A percentile compares a stretch with the other conserved stretches of the same genome.
phyloP scores from a whole-genome alignment of 2,888 invertebrate species.

The Athrips mouffetella region DNA sequence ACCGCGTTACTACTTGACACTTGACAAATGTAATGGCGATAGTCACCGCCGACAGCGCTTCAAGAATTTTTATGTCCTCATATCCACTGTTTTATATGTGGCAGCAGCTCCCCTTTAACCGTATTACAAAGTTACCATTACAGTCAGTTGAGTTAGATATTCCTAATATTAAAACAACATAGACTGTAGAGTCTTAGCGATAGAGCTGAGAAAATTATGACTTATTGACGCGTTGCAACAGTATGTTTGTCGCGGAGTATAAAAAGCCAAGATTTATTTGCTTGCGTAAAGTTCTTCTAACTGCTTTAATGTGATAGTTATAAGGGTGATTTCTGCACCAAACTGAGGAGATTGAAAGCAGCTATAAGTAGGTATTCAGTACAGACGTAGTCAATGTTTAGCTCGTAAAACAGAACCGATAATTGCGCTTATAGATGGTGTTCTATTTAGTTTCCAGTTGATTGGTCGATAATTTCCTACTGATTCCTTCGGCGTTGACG shows the following conservation, averaged over 20 bases:
- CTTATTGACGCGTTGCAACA: background rate
- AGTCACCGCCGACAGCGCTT: constrained; percentile 63
- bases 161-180: background rate
- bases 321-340: constrained; percentile 23
- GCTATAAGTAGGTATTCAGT: constrained; percentile 24
- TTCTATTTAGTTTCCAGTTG: constrained; percentile 68
- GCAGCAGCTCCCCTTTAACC: constrained; percentile 62
- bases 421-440: constrained; percentile 62
- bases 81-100: constrained; percentile 73
- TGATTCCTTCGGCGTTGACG: constrained; percentile 51
- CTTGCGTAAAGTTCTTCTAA: background rate
- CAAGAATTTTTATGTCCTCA: constrained; percentile 76
- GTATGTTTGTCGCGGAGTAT: background rate
- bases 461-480: constrained; percentile 52
- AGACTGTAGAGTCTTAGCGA: background rate
- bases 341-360: background rate
- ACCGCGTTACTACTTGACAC: constrained; percentile 69
- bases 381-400: constrained; percentile 59
- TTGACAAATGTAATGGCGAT: constrained; percentile 76
- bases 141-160: background rate
- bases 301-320: constrained; percentile 10
- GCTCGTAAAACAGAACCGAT: constrained; percentile 65
- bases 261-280: background rate
- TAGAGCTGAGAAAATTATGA: background rate
- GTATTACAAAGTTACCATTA: constrained; percentile 31